Percentiles rank a stretch among this genome's conserved stretches.
Conservation (phyloP, 1,140 invertebrate species). For the Epicauta chinensis region DNA sequence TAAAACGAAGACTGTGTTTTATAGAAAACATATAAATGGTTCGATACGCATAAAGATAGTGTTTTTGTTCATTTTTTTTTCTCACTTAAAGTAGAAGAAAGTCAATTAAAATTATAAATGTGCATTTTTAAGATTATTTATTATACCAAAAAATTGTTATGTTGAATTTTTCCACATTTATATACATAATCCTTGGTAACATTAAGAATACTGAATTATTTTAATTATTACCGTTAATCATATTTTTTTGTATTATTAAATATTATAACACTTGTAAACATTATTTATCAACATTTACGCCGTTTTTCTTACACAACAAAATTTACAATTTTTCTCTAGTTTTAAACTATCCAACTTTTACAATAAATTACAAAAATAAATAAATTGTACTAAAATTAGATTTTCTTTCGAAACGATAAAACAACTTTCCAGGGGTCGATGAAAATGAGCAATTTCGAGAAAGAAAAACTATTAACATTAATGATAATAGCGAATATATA, state of each 20-base stretch:
- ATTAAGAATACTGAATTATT: constrained; percentile 40
- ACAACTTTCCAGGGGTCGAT: background rate
- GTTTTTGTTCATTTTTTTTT: background rate
- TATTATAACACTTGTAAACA: background rate
- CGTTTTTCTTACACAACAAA: background rate
- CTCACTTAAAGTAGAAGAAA: background rate
- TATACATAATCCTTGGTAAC: constrained; percentile 34
- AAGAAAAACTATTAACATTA: background rate
- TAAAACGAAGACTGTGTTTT: background rate
- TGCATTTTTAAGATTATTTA: constrained; percentile 12
- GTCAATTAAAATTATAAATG: background rate
- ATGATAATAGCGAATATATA: background rate
- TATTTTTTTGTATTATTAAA: background rate
- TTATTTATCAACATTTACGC: background rate
- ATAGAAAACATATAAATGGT: background rate
- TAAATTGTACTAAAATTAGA: constrained; percentile 18
- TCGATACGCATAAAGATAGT: background rate
- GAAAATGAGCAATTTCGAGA: background rate
- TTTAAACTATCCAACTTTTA: background rate
- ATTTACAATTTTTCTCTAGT: background rate
- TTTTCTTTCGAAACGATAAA: background rate
- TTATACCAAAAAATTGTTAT: constrained; percentile 21
- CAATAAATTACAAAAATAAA: constrained; percentile 31
- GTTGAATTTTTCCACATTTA: constrained; percentile 24
- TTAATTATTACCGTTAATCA: constrained; percentile 21